Evolutionary conservation across 2,888 invertebrate species (phyloP).

Genomic region (Tenodera sinensis): DNA sequence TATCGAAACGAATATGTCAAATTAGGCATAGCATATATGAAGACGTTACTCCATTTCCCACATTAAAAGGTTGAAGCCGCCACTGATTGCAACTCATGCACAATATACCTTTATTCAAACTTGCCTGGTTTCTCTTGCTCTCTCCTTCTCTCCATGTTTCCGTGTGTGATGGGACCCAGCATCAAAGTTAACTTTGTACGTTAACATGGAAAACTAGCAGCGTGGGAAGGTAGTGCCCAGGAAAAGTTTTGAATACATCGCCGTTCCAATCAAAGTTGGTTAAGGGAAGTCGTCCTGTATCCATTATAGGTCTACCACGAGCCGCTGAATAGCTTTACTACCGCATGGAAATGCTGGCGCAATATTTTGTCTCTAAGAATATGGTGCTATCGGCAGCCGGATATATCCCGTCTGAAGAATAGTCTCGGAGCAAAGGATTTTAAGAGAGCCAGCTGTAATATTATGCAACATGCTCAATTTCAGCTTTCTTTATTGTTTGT

Average conservation of each 20-base stretch:
- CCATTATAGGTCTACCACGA: neutral
- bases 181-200: neutral
- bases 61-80: neutral
- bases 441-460: no score
- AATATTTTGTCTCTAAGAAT: neutral
- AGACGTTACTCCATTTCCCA: no score
- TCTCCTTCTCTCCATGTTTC: neutral
- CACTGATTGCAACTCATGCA: neutral
- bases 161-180: neutral
- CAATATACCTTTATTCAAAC: neutral
- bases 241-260: neutral
- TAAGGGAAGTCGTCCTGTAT: neutral
- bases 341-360: neutral
- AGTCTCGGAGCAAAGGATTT: no score
- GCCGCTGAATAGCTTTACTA: neutral
- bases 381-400: neutral
- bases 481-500: no score
- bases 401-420: no score
- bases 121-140: neutral
- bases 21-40: no score
- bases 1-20: no score
- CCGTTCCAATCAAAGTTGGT: neutral
- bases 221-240: neutral
- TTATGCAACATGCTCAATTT: no score
- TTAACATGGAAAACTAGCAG: neutral